Evolutionary conservation across 2,113 vertebrate genomes (phyloP).

Genomic region (Heptranchias perlo): DNA sequence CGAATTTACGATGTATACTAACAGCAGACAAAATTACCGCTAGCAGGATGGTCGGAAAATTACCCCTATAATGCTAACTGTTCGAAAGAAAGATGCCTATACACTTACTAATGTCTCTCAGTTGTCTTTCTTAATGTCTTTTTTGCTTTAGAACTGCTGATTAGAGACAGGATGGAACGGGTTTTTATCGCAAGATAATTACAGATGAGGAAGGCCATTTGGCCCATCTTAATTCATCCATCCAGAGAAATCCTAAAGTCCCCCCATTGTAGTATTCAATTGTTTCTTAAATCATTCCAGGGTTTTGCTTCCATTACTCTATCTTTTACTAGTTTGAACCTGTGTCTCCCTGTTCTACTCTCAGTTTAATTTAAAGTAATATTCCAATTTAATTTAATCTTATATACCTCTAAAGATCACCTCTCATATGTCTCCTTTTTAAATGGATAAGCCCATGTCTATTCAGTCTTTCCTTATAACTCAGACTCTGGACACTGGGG

Average conservation of each 20-base stretch:
- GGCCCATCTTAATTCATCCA: neutral
- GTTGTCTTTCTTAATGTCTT: neutral
- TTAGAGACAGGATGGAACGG: neutral
- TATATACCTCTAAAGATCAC: too few relatives aligned
- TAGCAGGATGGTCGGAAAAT: neutral
- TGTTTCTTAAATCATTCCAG: neutral
- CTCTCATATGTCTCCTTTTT: neutral
- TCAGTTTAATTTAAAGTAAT: neutral
- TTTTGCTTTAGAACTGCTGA: neutral
- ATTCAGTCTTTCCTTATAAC: neutral
- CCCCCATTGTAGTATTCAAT: neutral
- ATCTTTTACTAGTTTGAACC: neutral
- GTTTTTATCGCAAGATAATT: constrained; percentile 2
- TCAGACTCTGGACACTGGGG: neutral
- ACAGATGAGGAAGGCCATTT: neutral
- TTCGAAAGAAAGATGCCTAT: neutral
- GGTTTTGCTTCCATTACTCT: neutral
- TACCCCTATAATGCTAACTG: neutral
- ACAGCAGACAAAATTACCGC: neutral
- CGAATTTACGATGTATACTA: neutral
- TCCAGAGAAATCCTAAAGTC: neutral
- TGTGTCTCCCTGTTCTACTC: neutral
- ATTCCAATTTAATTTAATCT: neutral
- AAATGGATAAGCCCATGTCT: neutral
- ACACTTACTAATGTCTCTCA: neutral